Conservation (phyloP, 1,140 invertebrate species). For the Leptinotarsa undecemlineata region DNA sequence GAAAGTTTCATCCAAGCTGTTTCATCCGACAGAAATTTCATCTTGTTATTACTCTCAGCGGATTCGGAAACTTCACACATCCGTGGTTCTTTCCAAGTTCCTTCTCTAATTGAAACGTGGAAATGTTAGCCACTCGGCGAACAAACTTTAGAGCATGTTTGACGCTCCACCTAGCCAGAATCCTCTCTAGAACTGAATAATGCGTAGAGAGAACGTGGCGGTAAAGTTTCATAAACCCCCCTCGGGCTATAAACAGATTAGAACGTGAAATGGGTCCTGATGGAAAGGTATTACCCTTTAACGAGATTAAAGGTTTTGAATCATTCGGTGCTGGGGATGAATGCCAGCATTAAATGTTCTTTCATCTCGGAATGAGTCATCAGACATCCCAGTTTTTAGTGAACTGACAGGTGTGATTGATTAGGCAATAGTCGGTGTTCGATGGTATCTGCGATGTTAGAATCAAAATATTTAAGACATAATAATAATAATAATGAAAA, state of each 20-base stretch:
- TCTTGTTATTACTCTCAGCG: too few relatives aligned
- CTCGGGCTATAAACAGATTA: constrained; percentile 44
- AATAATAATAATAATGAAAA: too few relatives aligned
- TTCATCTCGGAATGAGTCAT: constrained; percentile 2
- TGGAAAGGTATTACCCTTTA: constrained; percentile 48
- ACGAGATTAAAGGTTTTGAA: constrained; percentile 47
- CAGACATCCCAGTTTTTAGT: neutral
- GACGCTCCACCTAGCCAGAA: constrained; percentile 40
- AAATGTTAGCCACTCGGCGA: constrained; percentile 36
- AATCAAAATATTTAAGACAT: too few relatives aligned
- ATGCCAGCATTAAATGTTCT: constrained; percentile 21
- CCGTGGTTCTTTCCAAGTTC: constrained; percentile 32
- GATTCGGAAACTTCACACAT: constrained; percentile 29
- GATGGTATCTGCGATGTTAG: too few relatives aligned
- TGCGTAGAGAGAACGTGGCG: constrained; percentile 12
- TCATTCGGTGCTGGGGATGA: constrained; percentile 32
- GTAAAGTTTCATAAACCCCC: constrained; percentile 38
- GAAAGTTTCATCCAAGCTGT: too few relatives aligned
- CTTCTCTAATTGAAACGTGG: constrained; percentile 36
- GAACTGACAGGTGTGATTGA: neutral
- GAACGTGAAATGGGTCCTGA: constrained; percentile 42
- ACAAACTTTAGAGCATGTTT: constrained; percentile 41
- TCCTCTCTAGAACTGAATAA: constrained; percentile 38
- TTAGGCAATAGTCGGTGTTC: neutral
- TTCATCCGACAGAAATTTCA: too few relatives aligned